phyloP scores from a whole-genome alignment of 2,113 vertebrate genomes.

The Cariama cristata region DNA sequence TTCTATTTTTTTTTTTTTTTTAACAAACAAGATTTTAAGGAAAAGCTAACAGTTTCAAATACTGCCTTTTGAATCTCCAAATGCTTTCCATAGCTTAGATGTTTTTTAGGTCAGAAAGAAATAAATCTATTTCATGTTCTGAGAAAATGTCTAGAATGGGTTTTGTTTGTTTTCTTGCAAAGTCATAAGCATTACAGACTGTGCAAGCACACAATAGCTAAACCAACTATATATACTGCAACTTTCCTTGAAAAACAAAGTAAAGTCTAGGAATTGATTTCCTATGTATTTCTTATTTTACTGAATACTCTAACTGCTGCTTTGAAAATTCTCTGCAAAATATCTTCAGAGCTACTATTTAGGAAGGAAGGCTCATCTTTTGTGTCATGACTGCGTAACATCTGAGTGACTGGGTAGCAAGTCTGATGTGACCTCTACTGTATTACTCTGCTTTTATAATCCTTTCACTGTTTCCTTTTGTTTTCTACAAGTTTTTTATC shows the following conservation, averaged over 20 bases:
- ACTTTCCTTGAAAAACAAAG: background rate
- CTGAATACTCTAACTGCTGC: background rate
- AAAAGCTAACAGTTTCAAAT: background rate
- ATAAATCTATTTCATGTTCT: background rate
- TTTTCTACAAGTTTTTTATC: background rate
- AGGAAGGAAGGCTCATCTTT: background rate
- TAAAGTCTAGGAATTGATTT: background rate
- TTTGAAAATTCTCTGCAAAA: background rate
- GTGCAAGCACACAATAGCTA: background rate
- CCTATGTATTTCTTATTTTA: background rate
- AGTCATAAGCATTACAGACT: background rate
- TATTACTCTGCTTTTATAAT: background rate
- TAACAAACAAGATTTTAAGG: background rate
- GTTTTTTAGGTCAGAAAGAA: background rate
- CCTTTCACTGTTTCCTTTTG: background rate
- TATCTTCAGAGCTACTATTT: background rate
- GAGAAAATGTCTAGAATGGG: background rate
- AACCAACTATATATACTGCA: background rate
- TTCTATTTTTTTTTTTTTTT: background rate
- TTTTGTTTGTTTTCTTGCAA: background rate
- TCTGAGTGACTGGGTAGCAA: background rate
- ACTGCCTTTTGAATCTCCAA: background rate
- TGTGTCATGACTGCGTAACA: fast-evolving
- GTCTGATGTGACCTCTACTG: background rate
- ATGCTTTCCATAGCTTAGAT: background rate